Conservation (phyloP, 2,888 invertebrate species). For the Oxytorus armatus region DNA sequence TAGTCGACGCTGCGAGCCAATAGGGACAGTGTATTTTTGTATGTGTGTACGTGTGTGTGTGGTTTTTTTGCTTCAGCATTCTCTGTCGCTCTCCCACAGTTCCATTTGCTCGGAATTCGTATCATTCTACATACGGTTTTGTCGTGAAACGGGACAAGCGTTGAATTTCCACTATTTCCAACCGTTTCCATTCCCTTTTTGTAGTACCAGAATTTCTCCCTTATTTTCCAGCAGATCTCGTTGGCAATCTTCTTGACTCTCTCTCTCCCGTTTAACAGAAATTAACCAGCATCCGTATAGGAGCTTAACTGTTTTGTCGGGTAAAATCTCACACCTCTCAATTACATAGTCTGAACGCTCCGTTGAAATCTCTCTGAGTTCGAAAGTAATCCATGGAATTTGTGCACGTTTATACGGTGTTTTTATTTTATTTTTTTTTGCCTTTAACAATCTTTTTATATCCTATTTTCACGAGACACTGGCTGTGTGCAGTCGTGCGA, state of each 20-base stretch:
- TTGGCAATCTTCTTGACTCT: not conserved
- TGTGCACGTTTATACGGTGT: not conserved
- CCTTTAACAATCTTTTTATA: slow-evolving; percentile 14
- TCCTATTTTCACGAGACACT: slow-evolving; percentile 38
- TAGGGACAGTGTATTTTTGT: too few relatives aligned
- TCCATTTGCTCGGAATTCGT: not conserved
- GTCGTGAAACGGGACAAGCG: not conserved
- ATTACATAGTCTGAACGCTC: slow-evolving; percentile 32
- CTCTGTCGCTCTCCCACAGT: not conserved
- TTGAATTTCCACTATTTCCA: slow-evolving; percentile 3
- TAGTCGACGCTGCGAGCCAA: slow-evolving; percentile 9
- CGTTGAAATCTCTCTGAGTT: not conserved
- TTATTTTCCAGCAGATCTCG: slow-evolving; percentile 20
- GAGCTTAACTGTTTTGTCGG: slow-evolving; percentile 17
- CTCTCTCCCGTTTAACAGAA: slow-evolving; percentile 11
- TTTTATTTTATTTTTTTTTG: not conserved
- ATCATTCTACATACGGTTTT: slow-evolving; percentile 9
- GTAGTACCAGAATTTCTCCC: not conserved
- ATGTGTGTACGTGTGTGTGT: not conserved
- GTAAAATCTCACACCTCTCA: slow-evolving; percentile 41
- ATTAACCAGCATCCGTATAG: slow-evolving; percentile 10
- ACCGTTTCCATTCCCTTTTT: not conserved
- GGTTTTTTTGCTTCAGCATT: not conserved
- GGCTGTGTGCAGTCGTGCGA: not conserved
- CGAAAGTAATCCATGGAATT: slow-evolving; percentile 35